Conservation (phyloP, 2,113 vertebrate genomes). For the Nansenia antarctica region DNA sequence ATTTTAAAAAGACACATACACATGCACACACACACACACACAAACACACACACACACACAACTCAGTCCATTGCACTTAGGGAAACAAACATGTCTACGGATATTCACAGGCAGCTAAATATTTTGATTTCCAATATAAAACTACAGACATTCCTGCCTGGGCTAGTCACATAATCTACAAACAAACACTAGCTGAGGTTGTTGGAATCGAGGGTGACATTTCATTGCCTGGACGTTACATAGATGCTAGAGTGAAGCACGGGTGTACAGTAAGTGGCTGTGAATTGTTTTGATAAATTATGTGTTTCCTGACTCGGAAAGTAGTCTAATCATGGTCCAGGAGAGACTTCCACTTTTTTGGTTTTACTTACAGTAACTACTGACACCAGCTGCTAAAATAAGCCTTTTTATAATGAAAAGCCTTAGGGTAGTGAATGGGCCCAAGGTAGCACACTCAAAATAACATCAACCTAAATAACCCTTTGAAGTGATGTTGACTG, state of each 20-base stretch:
- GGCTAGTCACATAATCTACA: conserved; percentile 2
- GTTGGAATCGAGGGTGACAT: conserved; percentile 37
- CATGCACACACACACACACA: background rate
- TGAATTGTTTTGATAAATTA: conserved; percentile 19
- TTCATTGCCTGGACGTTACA: conserved; percentile 32
- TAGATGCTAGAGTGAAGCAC: conserved; percentile 34
- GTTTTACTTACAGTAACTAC: no score
- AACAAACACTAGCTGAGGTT: conserved; percentile 39
- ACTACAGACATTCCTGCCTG: conserved; percentile 21
- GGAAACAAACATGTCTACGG: conserved; percentile 32
- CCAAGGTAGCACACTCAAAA: no score
- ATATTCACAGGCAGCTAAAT: conserved; percentile 38
- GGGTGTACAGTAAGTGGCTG: conserved; percentile 27
- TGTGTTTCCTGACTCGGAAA: conserved; percentile 24
- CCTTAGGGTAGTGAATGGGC: no score
- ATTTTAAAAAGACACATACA: no score
- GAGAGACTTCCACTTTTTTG: no score
- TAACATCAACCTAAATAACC: no score
- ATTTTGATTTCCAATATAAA: conserved; percentile 45
- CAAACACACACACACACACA: no score
- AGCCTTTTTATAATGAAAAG: no score
- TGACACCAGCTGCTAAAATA: no score
- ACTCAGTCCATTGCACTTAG: background rate
- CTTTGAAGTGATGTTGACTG: no score
- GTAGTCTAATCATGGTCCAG: conserved; percentile 5